Conservation (phyloP, 1,140 invertebrate species). For the Temnothorax curvispinosus region DNA sequence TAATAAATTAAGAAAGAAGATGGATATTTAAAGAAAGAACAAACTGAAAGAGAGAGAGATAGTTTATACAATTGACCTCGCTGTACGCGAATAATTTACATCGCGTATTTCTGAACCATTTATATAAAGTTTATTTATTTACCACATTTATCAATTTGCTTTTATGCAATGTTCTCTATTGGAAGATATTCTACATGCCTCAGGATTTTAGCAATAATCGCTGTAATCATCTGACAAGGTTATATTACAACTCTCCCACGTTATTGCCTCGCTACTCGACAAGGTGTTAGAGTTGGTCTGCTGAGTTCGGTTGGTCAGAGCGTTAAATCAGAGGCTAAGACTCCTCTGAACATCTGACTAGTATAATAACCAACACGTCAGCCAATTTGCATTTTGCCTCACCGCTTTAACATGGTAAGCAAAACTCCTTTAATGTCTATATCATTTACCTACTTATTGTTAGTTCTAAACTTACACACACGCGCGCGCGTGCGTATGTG, state of each 20-base stretch:
- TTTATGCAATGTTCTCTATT: neutral
- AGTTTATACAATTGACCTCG: neutral
- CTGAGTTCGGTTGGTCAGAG: constrained; percentile 32
- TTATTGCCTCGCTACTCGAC: constrained; percentile 5
- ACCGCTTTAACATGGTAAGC: constrained; percentile 8
- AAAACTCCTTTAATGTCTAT: constrained; percentile 24
- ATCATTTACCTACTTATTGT: neutral
- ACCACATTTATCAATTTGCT: neutral
- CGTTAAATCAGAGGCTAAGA: constrained; percentile 71
- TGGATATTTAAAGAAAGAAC: neutral
- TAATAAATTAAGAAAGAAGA: neutral
- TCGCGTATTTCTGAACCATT: neutral
- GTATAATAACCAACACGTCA: constrained; percentile 64
- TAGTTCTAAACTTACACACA: neutral
- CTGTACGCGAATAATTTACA: neutral
- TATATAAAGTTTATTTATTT: neutral
- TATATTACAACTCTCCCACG: constrained; percentile 1
- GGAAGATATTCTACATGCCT: neutral
- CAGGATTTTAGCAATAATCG: constrained; percentile 12
- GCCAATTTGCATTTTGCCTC: constrained; percentile 22
- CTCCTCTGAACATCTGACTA: constrained; percentile 59
- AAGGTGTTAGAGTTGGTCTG: constrained; percentile 30
- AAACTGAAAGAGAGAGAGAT: neutral
- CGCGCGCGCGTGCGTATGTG: no score
- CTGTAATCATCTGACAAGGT: constrained; percentile 22